Evolutionary conservation across 2,113 vertebrate genomes (phyloP), one percentile per base, ranked within the genome.

Genomic region (Heloderma charlesbogerti): DNA sequence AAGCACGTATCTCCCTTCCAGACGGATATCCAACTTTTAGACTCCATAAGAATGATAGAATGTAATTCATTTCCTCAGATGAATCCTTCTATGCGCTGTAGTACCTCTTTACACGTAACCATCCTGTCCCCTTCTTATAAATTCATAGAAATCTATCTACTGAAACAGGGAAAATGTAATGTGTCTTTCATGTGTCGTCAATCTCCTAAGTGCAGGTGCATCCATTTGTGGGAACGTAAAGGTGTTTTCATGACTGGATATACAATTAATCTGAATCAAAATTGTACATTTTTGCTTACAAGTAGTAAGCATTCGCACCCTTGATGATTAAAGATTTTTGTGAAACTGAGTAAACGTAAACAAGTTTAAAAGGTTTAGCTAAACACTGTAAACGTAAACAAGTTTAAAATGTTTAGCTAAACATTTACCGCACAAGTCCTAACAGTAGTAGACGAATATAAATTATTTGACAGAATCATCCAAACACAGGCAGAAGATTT

Each of bases 401-500:
- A 94, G 93, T 92, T 91, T 92, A 92, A 91, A 93, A 86, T 88
- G 91, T 60, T 57, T 48, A 80, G 63, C 90, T 95, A 90, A 84
- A 94, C 81, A 94, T 92, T 95, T 97, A 94, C 88, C 88, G 91
- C 25, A 69, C 96, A 90, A 40, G 91, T 95, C 91, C 95, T 97
- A 96, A 96, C 97, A 96, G 94, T 48, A 6, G 79, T 95, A 89
- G 88, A 91, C 86, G 91, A 95, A 93, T 94, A 93, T 97, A 97
- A 98, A 97, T 97, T 97, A 92, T 96, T 94, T 96, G 95, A 95
- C 94, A 96, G 91, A 96, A 94, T 87, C 90, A 93, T 95, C 93
- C 94, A 94, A 95, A 97, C 91, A 93, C 96, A 93, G 91, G 91
- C 96, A 96, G 94, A 96, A 96, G 96, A 97, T 97, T 98, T 98